These are phyloP conservation scores for Neosilurus mollespiculum DNA, from an alignment of 2,797 vertebrate genomes.

Conservation along the genomic window DNA sequence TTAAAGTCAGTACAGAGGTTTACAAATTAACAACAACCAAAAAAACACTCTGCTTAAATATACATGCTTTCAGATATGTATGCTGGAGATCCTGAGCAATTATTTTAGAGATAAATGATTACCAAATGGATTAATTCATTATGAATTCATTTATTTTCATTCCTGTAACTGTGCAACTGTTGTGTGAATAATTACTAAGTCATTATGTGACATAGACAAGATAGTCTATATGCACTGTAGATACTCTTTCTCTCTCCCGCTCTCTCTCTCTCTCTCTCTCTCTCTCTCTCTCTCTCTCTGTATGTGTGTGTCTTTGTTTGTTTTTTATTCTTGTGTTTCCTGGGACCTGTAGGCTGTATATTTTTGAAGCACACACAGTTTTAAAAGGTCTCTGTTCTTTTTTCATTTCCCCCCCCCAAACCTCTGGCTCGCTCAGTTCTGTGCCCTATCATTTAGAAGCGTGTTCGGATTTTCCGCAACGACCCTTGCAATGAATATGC, in stretches of 20 bases:
- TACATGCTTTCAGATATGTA: not conserved
- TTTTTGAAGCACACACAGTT: slow-evolving; percentile 50
- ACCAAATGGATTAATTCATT: not conserved
- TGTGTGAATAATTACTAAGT: not conserved
- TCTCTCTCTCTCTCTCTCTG: not conserved
- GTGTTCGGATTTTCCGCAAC: slow-evolving; percentile 29
- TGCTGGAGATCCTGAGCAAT: not conserved
- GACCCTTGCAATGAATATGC: slow-evolving; percentile 26
- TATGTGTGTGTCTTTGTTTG: too few species aligned
- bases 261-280: not conserved
- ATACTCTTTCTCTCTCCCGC: not conserved
- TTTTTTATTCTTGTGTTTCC: not conserved
- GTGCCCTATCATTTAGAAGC: slow-evolving; percentile 43
- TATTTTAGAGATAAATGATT: not conserved
- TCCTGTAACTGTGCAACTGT: not conserved
- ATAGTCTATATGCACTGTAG: too few species aligned
- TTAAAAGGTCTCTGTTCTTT: slow-evolving; percentile 26
- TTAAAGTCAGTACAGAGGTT: slow-evolving; percentile 41
- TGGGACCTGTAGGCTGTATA: slow-evolving; percentile 3
- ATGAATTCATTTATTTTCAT: not conserved
- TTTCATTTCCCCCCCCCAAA: slow-evolving; percentile 22
- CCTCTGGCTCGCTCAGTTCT: slow-evolving; percentile 21
- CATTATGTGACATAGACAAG: not conserved
- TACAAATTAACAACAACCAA: slow-evolving; percentile 37
- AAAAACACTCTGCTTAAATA: slow-evolving; percentile 7